Conservation (phyloP, 2,888 invertebrate species). For the Lochmaea crataegi region DNA sequence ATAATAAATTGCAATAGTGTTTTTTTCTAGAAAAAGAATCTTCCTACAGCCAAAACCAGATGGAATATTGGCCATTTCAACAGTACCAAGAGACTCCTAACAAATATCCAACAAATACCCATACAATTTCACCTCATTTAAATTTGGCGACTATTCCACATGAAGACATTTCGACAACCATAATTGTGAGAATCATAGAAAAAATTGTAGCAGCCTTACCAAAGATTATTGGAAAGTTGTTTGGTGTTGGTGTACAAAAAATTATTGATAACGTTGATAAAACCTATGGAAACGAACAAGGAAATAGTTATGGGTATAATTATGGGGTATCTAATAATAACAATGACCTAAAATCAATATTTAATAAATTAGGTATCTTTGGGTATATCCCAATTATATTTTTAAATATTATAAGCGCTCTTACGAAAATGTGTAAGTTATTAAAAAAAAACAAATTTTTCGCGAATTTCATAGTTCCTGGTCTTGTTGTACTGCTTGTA, state of each 20-base stretch:
- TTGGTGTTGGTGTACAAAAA: slow-evolving; percentile 50
- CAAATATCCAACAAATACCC: slow-evolving; percentile 2
- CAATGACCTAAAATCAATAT: slow-evolving; percentile 46
- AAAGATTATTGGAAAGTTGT: slow-evolving; percentile 53
- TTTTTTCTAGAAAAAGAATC: slow-evolving; percentile 25
- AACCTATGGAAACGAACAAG: slow-evolving; percentile 12
- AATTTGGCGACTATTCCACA: slow-evolving; percentile 23
- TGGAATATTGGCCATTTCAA: slow-evolving; percentile 18
- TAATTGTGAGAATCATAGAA: slow-evolving; percentile 58
- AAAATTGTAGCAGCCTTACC: slow-evolving; percentile 57
- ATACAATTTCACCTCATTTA: slow-evolving; percentile 1
- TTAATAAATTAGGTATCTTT: slow-evolving; percentile 56
- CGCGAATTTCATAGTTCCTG: slow-evolving; percentile 60
- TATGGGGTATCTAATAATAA: slow-evolving; percentile 30
- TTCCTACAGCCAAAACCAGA: background rate
- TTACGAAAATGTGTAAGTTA: slow-evolving; percentile 45
- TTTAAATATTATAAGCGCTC: slow-evolving; percentile 56
- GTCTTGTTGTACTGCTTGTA: slow-evolving; percentile 52
- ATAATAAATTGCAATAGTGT: slow-evolving; percentile 25
- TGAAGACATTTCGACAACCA: slow-evolving; percentile 43
- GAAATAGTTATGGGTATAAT: slow-evolving; percentile 38
- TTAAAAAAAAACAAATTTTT: slow-evolving; percentile 60
- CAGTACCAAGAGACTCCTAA: slow-evolving; percentile 6
- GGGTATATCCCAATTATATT: slow-evolving; percentile 59
- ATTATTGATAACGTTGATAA: slow-evolving; percentile 30